A percentile compares a stretch with the other conserved stretches of the same genome.
Evolutionary conservation across 2,113 vertebrate genomes (phyloP).

Genomic region (Delphinapterus leucas): DNA sequence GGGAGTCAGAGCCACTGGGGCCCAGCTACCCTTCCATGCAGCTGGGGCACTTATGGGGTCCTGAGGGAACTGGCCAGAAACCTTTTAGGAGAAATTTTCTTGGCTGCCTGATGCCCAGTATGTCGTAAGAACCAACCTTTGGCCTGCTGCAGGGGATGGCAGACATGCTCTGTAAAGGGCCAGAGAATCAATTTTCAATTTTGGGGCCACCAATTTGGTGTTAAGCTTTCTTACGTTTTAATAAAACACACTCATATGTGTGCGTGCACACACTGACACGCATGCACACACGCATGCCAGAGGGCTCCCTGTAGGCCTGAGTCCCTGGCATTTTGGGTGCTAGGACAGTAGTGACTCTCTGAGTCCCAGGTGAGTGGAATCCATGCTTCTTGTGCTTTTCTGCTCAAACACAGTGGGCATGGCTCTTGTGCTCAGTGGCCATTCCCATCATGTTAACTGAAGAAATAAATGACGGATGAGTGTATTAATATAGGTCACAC

Average conservation of each 20-base stretch:
- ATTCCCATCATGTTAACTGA: fast-evolving
- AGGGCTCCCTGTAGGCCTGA: background rate
- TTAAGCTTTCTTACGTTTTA: background rate
- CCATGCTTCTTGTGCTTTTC: background rate
- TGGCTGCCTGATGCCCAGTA: fast-evolving
- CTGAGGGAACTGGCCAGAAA: background rate
- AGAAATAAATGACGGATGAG: fast-evolving
- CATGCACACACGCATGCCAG: fast-evolving
- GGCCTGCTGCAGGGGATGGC: background rate
- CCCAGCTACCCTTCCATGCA: background rate
- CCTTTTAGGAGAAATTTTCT: background rate
- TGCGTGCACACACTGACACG: fast-evolving
- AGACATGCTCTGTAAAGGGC: background rate
- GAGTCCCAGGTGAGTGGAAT: background rate
- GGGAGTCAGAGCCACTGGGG: fast-evolving
- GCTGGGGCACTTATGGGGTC: background rate
- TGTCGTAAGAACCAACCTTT: fast-evolving
- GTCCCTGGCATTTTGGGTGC: background rate
- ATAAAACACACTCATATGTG: background rate
- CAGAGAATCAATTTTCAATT: background rate
- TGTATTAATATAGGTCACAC: fast-evolving
- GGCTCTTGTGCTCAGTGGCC: fast-evolving
- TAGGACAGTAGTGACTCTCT: background rate
- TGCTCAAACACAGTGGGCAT: background rate
- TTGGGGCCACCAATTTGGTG: background rate